A percentile compares a stretch with the other conserved stretches of the same genome.
phyloP scores from a whole-genome alignment of 2,113 vertebrate species.

The Albula glossodonta region DNA sequence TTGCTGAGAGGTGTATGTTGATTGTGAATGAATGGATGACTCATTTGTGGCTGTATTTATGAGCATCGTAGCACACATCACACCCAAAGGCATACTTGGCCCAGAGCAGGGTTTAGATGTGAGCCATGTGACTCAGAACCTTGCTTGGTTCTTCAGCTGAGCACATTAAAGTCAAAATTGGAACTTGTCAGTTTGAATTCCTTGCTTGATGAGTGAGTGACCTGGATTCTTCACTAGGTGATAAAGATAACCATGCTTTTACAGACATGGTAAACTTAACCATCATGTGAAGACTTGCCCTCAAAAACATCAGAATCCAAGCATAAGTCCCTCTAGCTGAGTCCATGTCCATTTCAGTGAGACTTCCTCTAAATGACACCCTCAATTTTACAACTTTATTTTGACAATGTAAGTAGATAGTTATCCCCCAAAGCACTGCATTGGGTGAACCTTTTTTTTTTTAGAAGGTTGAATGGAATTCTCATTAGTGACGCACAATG shows the following conservation, averaged over 20 bases:
- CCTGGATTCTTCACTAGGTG: background rate
- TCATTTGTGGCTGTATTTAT: background rate
- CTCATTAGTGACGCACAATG: background rate
- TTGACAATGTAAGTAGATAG: background rate
- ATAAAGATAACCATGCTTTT: background rate
- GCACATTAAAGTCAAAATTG: background rate
- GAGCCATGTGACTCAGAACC: background rate
- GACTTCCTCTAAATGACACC: background rate
- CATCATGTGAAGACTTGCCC: background rate
- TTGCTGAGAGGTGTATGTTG: background rate
- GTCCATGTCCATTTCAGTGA: background rate
- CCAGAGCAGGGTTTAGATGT: background rate
- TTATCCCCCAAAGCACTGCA: background rate
- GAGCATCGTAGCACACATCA: background rate
- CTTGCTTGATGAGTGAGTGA: background rate
- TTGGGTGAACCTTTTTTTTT: no score
- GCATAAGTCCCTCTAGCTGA: background rate
- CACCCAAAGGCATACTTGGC: background rate
- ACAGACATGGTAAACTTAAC: background rate
- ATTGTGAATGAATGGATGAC: background rate
- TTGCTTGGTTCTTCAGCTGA: background rate
- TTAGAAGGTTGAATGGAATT: background rate
- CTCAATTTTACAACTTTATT: background rate
- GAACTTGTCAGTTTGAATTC: background rate
- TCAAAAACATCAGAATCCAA: background rate